Evolutionary conservation across 2,888 invertebrate species (phyloP), one percentile per base, ranked within the genome.

Genomic region (Nipponacmea schrenckii): DNA sequence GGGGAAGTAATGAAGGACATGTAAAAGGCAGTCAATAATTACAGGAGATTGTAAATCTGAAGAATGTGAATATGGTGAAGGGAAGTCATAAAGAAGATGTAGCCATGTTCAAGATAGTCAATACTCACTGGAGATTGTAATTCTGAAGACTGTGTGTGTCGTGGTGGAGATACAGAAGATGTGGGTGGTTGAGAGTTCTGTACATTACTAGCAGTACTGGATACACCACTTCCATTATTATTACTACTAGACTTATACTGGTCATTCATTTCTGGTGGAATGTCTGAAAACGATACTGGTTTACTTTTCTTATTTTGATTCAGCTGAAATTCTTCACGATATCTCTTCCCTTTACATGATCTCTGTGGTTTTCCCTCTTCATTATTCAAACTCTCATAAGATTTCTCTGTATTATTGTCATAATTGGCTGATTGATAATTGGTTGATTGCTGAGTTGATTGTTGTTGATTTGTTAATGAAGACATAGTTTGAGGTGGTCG

Each of bases 281-380:
- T 64, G 45, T 63, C 71, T 20, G 64, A 63, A 67, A 67, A 39
- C 17, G 67, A 50, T 24, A 46, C 62, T 10, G 67, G 48, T 46
- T 66, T 66, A 44, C 63, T 67, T 46, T 46, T 45, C 46, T 48
- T 65, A 62, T 74, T 74, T 12, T 72, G 44, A 20, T 82, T 80
- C 76, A 77, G 80, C 45, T 70, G 62, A 15, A 83, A 79, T 31
- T 83, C 76, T 68, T 83, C 82, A 71, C 80, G 82, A 73, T 84
- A 84, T 65, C 83, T 73, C 72, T 83, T 81, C 27, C 84, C 84
- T 70, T 84, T 85, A 63, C 82, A 82, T 5, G 81, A 73, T 44
- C 85, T 79, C 77, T 84, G 83, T 50, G 77, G 81, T 67, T 77
- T 79, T 72, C 63, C 78, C 77, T 12, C 45, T 17, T 24, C 56